Evolutionary conservation across 2,113 vertebrate genomes (phyloP), one percentile per base, ranked within the genome.

Genomic region (Turdus rufiventris): DNA sequence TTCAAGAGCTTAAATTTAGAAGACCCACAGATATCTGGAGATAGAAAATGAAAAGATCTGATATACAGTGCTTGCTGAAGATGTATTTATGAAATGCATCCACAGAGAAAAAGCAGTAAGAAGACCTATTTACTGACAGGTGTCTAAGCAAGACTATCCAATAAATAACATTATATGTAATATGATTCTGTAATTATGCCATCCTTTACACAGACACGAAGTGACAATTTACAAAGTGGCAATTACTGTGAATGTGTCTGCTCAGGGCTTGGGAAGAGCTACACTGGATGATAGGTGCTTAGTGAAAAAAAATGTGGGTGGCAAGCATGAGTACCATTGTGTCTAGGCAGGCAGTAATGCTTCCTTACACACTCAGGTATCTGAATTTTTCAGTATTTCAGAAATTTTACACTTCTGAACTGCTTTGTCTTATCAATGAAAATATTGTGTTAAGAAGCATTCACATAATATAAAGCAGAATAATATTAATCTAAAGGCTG

Each of bases 101-200:
- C 36, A 82, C 50, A 84, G 81, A 94, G 34, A 86, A 73, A 77
- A 89, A 84, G 40, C 60, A 38, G 53, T 38, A 43, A 88, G 84
- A 96, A 83, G 34, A 75, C 38, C 18, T 84, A n/a, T 91, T 89
- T 83, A 88, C 18, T 17, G 34, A 89, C 40, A 73, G n/a, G 34
- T 67, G 4, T 71, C 42, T 63, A 51, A 42, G 62, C 60, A 91
- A 89, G 62, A 74, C 67, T 91, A 87, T 65, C 82, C 29, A 79
- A 91, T 84, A 96, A 96, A 95, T 50, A 89, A 84, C 45, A 62
- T 91, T 65, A 85, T 60, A 43, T 94, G 71, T 70, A 96, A 94
- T 58, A 61, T 13, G 40, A 91, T 93, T 92, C 89, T 23, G 25
- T 61, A 90, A 96, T 94, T 88, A 85, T 29, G 53, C 10, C 40